Conservation (phyloP, 2,113 vertebrate genomes). For the Zootoca vivipara region DNA sequence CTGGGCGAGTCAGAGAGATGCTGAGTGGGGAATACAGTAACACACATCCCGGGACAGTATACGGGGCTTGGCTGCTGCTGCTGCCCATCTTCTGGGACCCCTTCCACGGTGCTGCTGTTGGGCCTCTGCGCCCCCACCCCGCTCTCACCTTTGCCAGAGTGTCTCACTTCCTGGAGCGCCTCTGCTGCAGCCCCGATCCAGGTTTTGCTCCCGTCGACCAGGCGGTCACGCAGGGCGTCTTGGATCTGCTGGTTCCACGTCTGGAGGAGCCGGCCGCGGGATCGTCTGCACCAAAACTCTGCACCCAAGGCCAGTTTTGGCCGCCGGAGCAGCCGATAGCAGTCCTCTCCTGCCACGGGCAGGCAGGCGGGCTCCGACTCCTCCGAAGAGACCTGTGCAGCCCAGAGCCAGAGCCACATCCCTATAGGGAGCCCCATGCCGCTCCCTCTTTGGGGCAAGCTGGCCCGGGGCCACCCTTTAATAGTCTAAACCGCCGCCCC, state of each 20-base stretch:
- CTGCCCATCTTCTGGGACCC: neutral
- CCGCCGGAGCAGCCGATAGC: constrained; percentile 1
- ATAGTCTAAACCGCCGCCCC: neutral
- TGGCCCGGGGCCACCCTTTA: no score
- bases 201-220: neutral
- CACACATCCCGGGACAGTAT: no score
- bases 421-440: neutral
- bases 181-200: neutral
- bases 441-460: neutral
- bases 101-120: neutral
- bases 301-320: neutral
- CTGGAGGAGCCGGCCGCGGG: constrained; percentile 1
- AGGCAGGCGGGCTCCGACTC: neutral
- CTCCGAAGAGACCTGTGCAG: no score
- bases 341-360: neutral
- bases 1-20: neutral
- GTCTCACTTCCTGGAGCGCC: neutral
- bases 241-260: neutral
- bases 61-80: no score
- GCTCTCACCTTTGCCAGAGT: neutral
- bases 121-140: neutral
- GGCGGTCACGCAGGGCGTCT: neutral
- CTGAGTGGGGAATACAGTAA: neutral
- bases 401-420: neutral
- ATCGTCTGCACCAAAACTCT: neutral